These are phyloP conservation scores for Indicator maculatus DNA, from an alignment of 2,113 vertebrate species.

Conservation along the genomic window DNA sequence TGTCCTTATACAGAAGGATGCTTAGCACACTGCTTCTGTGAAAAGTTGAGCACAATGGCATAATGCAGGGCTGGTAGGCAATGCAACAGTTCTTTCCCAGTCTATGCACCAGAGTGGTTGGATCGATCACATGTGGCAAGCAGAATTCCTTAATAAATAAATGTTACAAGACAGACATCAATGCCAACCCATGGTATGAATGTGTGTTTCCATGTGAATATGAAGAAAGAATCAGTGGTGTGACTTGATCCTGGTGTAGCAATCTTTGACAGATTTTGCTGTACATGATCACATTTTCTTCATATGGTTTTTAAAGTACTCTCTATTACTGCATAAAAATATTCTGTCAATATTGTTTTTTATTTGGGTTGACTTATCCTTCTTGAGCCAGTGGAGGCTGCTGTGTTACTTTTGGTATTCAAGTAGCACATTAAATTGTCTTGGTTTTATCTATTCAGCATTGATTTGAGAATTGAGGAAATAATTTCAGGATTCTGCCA, in stretches of 20 bases:
- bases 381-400: background rate
- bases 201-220: background rate
- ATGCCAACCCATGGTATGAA: background rate
- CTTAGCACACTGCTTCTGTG: background rate
- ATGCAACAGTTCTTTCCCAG: background rate
- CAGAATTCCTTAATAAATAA: background rate
- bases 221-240: background rate
- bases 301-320: background rate
- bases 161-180: background rate
- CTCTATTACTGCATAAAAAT: background rate
- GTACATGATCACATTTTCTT: background rate
- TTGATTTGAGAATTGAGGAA: background rate
- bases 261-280: background rate
- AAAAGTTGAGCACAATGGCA: background rate
- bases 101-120: background rate
- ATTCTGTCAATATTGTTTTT: background rate
- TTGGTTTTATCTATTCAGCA: background rate
- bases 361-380: background rate
- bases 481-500: background rate
- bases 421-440: background rate
- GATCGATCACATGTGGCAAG: background rate
- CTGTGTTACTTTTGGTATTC: background rate
- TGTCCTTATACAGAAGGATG: accelerated
- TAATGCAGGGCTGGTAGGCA: background rate
- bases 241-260: background rate